phyloP scores from a whole-genome alignment of 2,888 invertebrate genomes.

The Bembecia ichneumoniformis region DNA sequence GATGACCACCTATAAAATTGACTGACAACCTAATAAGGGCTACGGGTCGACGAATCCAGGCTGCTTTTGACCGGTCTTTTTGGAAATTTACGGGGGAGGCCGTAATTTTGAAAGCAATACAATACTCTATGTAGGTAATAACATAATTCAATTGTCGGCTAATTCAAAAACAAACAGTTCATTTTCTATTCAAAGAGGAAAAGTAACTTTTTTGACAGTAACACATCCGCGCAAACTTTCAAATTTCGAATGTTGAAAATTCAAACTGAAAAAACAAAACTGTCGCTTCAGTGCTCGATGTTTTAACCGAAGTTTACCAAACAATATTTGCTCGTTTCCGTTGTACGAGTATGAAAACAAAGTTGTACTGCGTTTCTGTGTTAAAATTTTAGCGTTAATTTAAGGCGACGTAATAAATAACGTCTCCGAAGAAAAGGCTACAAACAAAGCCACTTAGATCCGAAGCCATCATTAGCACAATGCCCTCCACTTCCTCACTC shows the following conservation, averaged over 20 bases:
- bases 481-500: conserved; percentile 3
- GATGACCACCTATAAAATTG: no score
- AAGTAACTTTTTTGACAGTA: no score
- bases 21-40: no score
- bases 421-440: conserved; percentile 28
- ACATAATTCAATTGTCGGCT: no score
- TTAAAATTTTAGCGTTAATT: conserved; percentile 12
- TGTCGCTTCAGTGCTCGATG: neutral
- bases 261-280: neutral
- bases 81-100: no score
- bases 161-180: no score
- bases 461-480: conserved; percentile 27
- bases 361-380: neutral
- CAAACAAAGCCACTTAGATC: conserved; percentile 42
- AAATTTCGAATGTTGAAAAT: neutral
- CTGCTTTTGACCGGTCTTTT: no score
- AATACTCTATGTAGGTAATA: no score
- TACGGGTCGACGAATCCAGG: no score
- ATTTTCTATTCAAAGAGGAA: no score
- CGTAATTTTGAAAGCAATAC: no score
- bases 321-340: neutral
- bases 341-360: neutral
- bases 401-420: conserved; percentile 34
- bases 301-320: neutral
- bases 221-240: neutral